phyloP scores from a whole-genome alignment of 2,797 vertebrate genomes.

The Acipenser transmontanus region DNA sequence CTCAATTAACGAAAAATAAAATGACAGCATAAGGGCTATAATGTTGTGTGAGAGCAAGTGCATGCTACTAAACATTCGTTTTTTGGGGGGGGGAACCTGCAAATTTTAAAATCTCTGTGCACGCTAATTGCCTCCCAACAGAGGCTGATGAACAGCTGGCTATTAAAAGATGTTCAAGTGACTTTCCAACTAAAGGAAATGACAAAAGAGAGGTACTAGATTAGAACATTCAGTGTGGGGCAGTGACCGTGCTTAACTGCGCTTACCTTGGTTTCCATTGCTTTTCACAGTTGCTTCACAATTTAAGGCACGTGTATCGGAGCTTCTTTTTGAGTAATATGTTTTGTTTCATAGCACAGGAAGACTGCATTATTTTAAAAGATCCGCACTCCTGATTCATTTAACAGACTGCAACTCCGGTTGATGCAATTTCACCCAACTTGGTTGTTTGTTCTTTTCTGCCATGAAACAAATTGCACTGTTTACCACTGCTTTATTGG shows the following conservation, averaged over 20 bases:
- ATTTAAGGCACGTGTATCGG: conserved; percentile 26
- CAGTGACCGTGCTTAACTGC: conserved; percentile 27
- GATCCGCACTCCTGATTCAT: too few relatives aligned
- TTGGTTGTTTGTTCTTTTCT: conserved; percentile 34
- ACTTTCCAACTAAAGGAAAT: conserved; percentile 34
- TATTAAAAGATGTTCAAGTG: conserved; percentile 10
- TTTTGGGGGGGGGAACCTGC: conserved; percentile 19
- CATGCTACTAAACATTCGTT: conserved; percentile 31
- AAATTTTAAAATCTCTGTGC: conserved; percentile 19
- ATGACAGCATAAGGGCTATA: conserved; percentile 30
- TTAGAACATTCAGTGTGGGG: conserved; percentile 25
- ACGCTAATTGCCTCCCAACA: conserved; percentile 14
- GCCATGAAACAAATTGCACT: conserved; percentile 48
- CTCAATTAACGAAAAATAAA: conserved; percentile 12
- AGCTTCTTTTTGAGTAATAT: conserved; percentile 13
- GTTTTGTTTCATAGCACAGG: conserved; percentile 49
- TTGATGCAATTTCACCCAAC: too few relatives aligned
- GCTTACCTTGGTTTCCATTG: conserved; percentile 29
- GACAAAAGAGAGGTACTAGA: conserved; percentile 27
- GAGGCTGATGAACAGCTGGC: conserved; percentile 20
- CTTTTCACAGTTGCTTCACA: conserved; percentile 35
- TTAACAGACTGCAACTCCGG: too few relatives aligned
- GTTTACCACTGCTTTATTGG: conserved; percentile 26
- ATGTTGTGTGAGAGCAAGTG: conserved; percentile 17
- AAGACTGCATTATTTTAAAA: conserved; percentile 18